Base-by-base conservation (phyloP, 2,888 invertebrate genomes). In the Trichopria drosophilae region DNA sequence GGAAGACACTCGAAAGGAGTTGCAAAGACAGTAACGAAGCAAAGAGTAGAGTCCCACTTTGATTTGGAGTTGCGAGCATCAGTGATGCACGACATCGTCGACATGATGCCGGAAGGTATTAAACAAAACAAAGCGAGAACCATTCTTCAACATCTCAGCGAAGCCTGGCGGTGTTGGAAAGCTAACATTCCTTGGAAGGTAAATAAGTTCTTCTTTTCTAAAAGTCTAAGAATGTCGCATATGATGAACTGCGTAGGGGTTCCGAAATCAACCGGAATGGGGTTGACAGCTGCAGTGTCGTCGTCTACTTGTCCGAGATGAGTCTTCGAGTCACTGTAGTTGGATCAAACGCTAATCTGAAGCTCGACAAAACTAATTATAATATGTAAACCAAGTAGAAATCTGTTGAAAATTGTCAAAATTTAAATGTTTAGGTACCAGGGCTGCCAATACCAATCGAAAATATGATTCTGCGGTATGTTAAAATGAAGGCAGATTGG, bases 31-130 rank as follows among this genome's bases (percentile, higher is more conserved):
- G 99, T 99, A 5, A 99, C 99, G 1, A 99, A 99, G 73, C 99
- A 99, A 78, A 84, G 99, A 65, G 99, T 99, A 1, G 99, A 99
- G 73, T 96, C 96, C 34, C 99, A 99, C 81, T 99, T 98, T 78
- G 99, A 99, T 83, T 81, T 99, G 62, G 99, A 99, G 76, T 79
- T 99, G 69, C 85, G 99, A 62, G 97, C 97, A 12, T 97, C 97
- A 0, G 98, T 91, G 2, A 90, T 90, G 90, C 88, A 89, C 79
- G 99, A 99, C 72, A 99, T 99, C 60, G 89, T 99, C n/a, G 99
- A 99, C 71, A 99, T 99, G 99, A 99, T 99, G 99, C 99, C 99
- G 0, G 99, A 99, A 77, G 99, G 99, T 59, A 99, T 99, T 73
- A 99, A 99, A 72, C 99, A 99, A 77, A 99, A 99, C 78, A 99